Percentiles rank a stretch among this genome's conserved stretches.
Conservation (phyloP, 2,797 vertebrate species). For the Myotis planiceps region DNA sequence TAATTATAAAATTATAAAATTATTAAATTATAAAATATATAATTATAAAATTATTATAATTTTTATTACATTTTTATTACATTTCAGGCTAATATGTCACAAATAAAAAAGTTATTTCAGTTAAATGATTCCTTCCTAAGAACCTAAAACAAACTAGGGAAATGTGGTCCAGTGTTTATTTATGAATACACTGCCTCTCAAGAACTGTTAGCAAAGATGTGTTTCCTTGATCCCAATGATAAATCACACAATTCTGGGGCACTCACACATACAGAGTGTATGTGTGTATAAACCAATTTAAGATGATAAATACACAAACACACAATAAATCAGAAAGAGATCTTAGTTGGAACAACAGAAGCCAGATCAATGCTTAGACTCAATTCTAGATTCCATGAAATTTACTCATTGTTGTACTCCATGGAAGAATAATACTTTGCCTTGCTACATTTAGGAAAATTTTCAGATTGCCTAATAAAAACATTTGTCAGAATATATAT, state of each 20-base stretch:
- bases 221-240: conserved; percentile 3
- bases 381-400: not conserved
- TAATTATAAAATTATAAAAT: too few relatives aligned
- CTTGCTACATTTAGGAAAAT: not conserved
- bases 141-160: conserved; percentile 22
- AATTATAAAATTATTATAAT: too few relatives aligned
- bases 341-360: not conserved
- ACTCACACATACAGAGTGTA: too few relatives aligned
- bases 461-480: not conserved
- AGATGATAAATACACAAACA: too few relatives aligned
- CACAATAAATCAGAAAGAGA: not conserved
- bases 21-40: too few relatives aligned
- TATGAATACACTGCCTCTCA: not conserved
- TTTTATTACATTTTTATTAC: conserved; percentile 21
- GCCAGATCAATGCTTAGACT: not conserved
- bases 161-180: not conserved
- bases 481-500: not conserved
- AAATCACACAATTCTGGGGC: not conserved
- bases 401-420: not conserved
- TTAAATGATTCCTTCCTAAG: not conserved
- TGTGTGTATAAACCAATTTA: too few relatives aligned
- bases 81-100: not conserved
- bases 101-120: not conserved
- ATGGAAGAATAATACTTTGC: not conserved
- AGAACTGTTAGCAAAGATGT: not conserved